These are phyloP conservation scores for Diabrotica virgifera DNA, from an alignment of 1,140 invertebrate genomes.

Conservation along the genomic window DNA sequence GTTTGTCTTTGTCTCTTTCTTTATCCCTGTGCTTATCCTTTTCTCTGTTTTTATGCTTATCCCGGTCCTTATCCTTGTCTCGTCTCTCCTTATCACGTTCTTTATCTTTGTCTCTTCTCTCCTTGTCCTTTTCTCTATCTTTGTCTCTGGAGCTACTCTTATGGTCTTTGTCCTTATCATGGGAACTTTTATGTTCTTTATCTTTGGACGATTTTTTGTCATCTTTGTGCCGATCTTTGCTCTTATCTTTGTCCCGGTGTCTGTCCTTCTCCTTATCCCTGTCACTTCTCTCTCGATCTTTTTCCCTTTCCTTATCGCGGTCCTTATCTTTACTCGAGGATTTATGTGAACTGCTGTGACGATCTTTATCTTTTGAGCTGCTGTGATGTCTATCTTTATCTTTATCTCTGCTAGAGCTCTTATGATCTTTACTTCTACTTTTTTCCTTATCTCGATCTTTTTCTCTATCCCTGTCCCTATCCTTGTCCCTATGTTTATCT, in stretches of 20 bases:
- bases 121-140: constrained; percentile 48
- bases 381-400: constrained; percentile 44
- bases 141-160: constrained; percentile 48
- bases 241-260: constrained; percentile 37
- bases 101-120: constrained; percentile 54
- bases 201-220: constrained; percentile 48
- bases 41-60: constrained; percentile 29
- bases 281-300: constrained; percentile 45
- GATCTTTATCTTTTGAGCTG: constrained; percentile 43
- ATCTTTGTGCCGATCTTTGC: constrained; percentile 38
- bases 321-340: constrained; percentile 59
- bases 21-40: constrained; percentile 47
- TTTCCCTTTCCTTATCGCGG: constrained; percentile 27
- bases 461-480: constrained; percentile 55
- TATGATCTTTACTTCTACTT: constrained; percentile 63
- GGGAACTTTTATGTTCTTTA: constrained; percentile 34
- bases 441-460: constrained; percentile 53
- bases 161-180: constrained; percentile 55
- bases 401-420: constrained; percentile 51
- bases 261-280: constrained; percentile 39
- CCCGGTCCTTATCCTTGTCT: constrained; percentile 56
- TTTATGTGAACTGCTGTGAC: constrained; percentile 53
- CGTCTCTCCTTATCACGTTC: constrained; percentile 53
- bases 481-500: constrained; percentile 60
- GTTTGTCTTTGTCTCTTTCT: constrained; percentile 39